Evolutionary conservation across 2,888 invertebrate species (phyloP).

Genomic region (Mylabris sibirica): DNA sequence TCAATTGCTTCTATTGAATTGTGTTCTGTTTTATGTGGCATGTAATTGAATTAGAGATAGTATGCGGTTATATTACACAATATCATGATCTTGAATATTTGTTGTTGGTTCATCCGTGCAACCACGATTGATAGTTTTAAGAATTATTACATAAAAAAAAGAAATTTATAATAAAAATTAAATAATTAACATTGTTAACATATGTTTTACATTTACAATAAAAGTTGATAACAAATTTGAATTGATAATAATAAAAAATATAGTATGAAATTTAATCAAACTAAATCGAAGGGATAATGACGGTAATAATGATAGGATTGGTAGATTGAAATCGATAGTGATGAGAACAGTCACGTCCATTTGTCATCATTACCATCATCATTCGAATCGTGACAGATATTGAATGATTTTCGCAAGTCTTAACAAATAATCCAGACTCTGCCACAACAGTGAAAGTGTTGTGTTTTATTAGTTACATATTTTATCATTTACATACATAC

Average conservation of each 20-base stretch:
- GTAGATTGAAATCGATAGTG: slow-evolving; percentile 9
- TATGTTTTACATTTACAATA: too few relatives aligned
- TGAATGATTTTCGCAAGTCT: slow-evolving; percentile 21
- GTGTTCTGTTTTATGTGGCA: slow-evolving; percentile 13
- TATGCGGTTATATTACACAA: slow-evolving; percentile 14
- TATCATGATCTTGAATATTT: slow-evolving; percentile 12
- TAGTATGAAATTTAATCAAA: not conserved
- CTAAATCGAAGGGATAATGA: not conserved
- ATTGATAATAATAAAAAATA: too few relatives aligned
- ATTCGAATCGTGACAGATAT: slow-evolving; percentile 16
- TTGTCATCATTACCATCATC: slow-evolving; percentile 14
- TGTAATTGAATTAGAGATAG: slow-evolving; percentile 11
- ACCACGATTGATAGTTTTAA: slow-evolving; percentile 10
- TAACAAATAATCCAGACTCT: slow-evolving; percentile 13
- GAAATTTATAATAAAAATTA: not conserved
- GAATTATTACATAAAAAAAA: not conserved
- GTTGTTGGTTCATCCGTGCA: slow-evolving; percentile 12
- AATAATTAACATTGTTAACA: not conserved
- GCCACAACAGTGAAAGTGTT: slow-evolving; percentile 16
- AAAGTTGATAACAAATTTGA: too few relatives aligned
- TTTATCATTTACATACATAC: not conserved
- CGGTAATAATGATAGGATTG: not conserved
- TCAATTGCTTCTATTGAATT: slow-evolving; percentile 11
- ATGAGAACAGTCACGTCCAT: slow-evolving; percentile 10
- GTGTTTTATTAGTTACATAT: not conserved